Evolutionary conservation across 2,113 vertebrate species (phyloP), one percentile per base, ranked within the genome.

Genomic region (Ailurus styani): DNA sequence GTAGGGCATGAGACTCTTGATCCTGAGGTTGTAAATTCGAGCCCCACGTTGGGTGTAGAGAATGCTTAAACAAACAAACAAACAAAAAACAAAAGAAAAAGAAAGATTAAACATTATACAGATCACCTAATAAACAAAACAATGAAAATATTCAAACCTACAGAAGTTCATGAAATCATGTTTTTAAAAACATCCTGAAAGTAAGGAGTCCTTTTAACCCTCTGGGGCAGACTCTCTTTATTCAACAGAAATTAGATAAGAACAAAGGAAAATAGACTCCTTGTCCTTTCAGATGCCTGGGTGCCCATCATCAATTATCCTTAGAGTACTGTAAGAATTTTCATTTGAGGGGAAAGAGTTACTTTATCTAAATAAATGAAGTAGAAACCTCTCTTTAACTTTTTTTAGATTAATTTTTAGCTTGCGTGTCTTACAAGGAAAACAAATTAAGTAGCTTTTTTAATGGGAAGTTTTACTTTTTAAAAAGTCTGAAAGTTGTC

Each of bases 401-500:
- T 68, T 82, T 54, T 21, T 17, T 0, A 29, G 89, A 94, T 86
- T 72, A 73, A 77, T 42, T 83, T 94, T 54, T 62, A 95, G 78
- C 47, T 73, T 23, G 42, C 29, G 55, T 42, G 27, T 86, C 72
- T 89, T 91, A 77, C 3, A 95, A 96, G 90, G 77, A 91, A 77
- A 91, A 77, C 29, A 93, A 93, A n/a, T 64, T 91, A 90, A 87
- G 9, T 70, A 29, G 2, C 66, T 78, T 97, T 97, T 96, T 91
- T 85, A 97, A 77, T 15, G 10, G 47, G 29, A 29, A 95, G 37
- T 83, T 96, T 93, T 91, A 83, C 23, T 96, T 96, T 96, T 96
- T 81, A 68, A 78, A 88, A 97, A 66, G 64, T 47, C 29, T 91
- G 82, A 75, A 1, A 25, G 45, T 95, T 42, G 96, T 78, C 85